Evolutionary conservation across 1,140 invertebrate species (phyloP), one percentile per base, ranked within the genome.

Genomic region (Dreissena polymorpha): DNA sequence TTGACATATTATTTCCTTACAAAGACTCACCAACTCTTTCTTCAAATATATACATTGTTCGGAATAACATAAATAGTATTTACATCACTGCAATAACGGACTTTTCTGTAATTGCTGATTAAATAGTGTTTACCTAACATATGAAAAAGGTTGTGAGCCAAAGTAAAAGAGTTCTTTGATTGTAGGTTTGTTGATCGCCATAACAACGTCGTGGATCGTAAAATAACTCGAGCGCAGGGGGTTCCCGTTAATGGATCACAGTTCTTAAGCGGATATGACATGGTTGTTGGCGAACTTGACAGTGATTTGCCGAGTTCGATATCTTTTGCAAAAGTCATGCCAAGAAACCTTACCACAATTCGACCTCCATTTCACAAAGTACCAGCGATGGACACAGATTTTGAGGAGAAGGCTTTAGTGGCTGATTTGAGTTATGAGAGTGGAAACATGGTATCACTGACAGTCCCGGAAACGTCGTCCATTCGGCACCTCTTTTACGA

Each of bases 371-470:
- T 39, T 55, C 29, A 74, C 1, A 25, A 57, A 25, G 39, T 89
- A 0, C 87, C 89, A 0, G 85, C 85, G 21, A 23, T 88, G n/a
- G 86, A 82, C 70, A 88, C 86, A 6, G 87, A 89, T 67, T 87
- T 86, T 70, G 88, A 89, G 65, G 88, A 89, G 70, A 88, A 89
- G 53, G 88, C 88, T 13, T 65, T 89, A 3, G 86, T 89, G 18
- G 84, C 82, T 23, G 82, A 89, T 60, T 80, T 87, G 12, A 23
- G 14, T 25, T 29, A 63, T n/a, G 86, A 85, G 69, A 27, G n/a
- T 10, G 50, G 39, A 12, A 78, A 63, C 10, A 86, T 86, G 74
- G 84, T 83, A 13, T 60, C n/a, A 10, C 77, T 89, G 3, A 60
- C n/a, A 25, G 23, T 6, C 14, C 88, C 87, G 0, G 16, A 8